A percentile compares a stretch with the other conserved stretches of the same genome.
Conservation (phyloP, 2,797 vertebrate genomes). For the Danio kyathit region DNA sequence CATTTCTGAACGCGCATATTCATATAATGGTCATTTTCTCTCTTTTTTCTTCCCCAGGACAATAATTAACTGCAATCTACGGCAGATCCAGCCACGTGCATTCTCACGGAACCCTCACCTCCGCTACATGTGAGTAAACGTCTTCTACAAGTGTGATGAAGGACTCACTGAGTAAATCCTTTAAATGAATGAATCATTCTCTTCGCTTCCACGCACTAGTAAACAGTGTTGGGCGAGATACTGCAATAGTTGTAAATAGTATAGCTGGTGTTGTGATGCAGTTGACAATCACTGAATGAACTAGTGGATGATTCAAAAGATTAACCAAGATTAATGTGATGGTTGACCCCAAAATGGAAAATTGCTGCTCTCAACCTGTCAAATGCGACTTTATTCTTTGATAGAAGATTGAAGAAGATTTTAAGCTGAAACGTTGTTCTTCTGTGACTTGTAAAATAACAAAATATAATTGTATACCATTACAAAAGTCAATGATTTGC, state of each 20-base stretch:
- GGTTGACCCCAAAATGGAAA: no score
- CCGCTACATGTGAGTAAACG: slow-evolving; percentile 93
- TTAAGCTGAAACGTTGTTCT: no score
- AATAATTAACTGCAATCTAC: slow-evolving; percentile 96
- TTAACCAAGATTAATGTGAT: no score
- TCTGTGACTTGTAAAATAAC: no score
- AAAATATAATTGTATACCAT: no score
- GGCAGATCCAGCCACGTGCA: slow-evolving; percentile 91
- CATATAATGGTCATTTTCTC: background rate
- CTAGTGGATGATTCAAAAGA: background rate
- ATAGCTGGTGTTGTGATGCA: slow-evolving; percentile 1
- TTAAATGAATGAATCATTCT: background rate
- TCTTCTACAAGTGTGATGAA: background rate
- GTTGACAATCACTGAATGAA: background rate
- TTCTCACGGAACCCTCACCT: slow-evolving; percentile 96
- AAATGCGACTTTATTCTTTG: no score
- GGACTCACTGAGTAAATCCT: background rate
- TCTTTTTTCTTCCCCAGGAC: slow-evolving; percentile 78
- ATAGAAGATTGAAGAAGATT: no score
- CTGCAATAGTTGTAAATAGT: background rate
- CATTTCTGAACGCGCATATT: slow-evolving; percentile 10
- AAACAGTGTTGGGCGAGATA: background rate
- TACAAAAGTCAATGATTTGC: no score
- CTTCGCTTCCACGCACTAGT: background rate
- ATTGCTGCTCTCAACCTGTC: no score